Evolutionary conservation across 64 coral and sea anemone genomes (phyloP), one percentile per base, ranked within the genome.

Genomic region (Acropora tenuis): DNA sequence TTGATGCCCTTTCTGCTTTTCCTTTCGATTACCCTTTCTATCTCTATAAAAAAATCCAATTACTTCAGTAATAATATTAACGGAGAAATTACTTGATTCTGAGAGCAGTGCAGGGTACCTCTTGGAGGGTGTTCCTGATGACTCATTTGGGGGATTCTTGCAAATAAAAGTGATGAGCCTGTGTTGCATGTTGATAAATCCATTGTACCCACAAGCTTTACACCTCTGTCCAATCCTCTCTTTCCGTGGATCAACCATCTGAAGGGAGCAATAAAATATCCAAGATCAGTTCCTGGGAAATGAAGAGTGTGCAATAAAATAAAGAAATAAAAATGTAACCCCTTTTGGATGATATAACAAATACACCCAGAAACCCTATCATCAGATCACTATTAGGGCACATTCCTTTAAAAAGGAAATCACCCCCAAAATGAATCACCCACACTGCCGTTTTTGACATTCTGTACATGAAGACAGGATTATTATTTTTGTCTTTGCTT

Each of bases 131-230:
- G 97, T 98, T 41, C 73, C 97, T 85, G 76, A 78, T 16, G 88
- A 52, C 15, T 98, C 97, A 60, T 86, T 80, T n/a, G 97, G 97
- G n/a, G 97, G 97, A 68, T 98, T 98, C 52, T 95, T 98, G 43
- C 94, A 92, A 82, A 98, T 98, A 78, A 93, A 98, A 1, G 97
- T 98, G 44, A 98, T 98, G 8, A 98, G 84, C 47, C 97, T 92
- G 61, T 98, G 97, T 19, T 95, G 91, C 58, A 98, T 86, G 6
- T 88, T 77, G 19, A 98, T 95, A 18, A 95, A 77, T 46, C 91
- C 97, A 69, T 87, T 88, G 73, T 98, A 80, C 40, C 97, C 97
- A 89, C 97, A 98, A 41, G 97, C 97, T 72, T 90, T 93, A 43
- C 97, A 98, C 50, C 77, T 79, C 47, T 95, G 97, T 82, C 94